Base-by-base conservation (phyloP, 2,888 invertebrate species). In the Temnothorax unifasciatus region DNA sequence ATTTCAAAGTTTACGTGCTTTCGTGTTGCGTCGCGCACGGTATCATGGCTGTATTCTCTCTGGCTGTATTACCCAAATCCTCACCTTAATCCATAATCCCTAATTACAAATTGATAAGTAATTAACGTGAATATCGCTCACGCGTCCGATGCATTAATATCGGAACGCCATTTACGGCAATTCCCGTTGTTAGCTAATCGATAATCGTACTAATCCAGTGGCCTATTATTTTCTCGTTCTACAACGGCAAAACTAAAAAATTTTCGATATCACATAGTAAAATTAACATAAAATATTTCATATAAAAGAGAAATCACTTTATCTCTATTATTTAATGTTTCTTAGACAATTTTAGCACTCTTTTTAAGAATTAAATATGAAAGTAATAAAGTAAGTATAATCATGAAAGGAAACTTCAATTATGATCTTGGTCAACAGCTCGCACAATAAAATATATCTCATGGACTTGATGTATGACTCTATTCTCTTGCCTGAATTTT, bases 21-120 rank as follows among this genome's bases (percentile, higher is more conserved):
- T 73, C 47, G 38, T 47, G 57, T 59, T 59, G 79, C 47, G 13
- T 68, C 68, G 73, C 59, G 47, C 59, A 11, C 38, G 25, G 38
- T 47, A 44, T 73, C 59, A 71, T 29, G 21, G 21, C 21, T 69
- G 13, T 47, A 54, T n/a, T 54, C 69, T 71, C 44, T 47, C 71
- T 21, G 18, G 77, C 69, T 75, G 38, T 76, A 59, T 73, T 81
- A 81, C 59, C 25, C 15, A 81, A 73, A 81, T 73, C 73, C 73
- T 73, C 79, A 59, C 47, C 79, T 81, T 81, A 81, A 81, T 81
- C 79, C 79, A 25, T 81, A 81, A 81, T 81, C 73, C 73, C 73
- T 81, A 81, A 81, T 81, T 81, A 73, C 79, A 81, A 81, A 81
- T 81, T 81, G 73, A 81, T 81, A 81, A 81, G 73, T 81, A 81